Evolutionary conservation across 2,888 invertebrate species (phyloP), one percentile per base, ranked within the genome.

Genomic region (Melangyna quadrimaculata): DNA sequence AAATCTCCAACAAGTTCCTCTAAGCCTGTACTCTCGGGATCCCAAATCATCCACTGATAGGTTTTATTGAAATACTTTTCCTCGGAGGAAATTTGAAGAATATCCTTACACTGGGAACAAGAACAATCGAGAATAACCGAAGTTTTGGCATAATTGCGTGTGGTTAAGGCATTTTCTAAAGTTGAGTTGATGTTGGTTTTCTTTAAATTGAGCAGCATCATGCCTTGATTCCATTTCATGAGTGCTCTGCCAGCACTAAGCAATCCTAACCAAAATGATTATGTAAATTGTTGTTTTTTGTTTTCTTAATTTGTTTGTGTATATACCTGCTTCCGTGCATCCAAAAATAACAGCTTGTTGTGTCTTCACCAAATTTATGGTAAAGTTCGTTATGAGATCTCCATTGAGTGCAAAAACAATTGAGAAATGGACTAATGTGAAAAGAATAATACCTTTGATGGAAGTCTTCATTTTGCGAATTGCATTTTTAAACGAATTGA

Each of bases 31-130:
- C 88, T 88, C 0, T 83, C 24, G 1, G 87, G 57, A 65, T 90
- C 90, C 88, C 89, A 88, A 14, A 91, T 75, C 12, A 92, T 48
- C 91, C 92, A 92, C 43, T 90, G 90, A 80, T 91, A 92, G 1
- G 91, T 90, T 83, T 90, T 91, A 67, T 92, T 92, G 37, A 90
- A 91, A 80, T 89, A 91, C 37, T 82, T 87, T 19, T 82, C 29
- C 1, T 72, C 59, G 14, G 90, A 90, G 3, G 89, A 89, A 77
- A 88, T 75, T 3, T 45, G 53, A 0, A 91, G 82, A 0, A 90
- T 63, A 0, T 24, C 27, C 14, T 45, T 8, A 4, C 89, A 63
- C 1, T 88, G 78, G 0, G 73, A 32, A n/a, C 91, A 91, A 3
- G 63, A 63, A 0, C 89, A 88, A 74, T 91, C 88, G 10, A 91